Base-by-base conservation (phyloP, 2,113 vertebrate genomes). In the Nothocercus nigrocapillus region DNA sequence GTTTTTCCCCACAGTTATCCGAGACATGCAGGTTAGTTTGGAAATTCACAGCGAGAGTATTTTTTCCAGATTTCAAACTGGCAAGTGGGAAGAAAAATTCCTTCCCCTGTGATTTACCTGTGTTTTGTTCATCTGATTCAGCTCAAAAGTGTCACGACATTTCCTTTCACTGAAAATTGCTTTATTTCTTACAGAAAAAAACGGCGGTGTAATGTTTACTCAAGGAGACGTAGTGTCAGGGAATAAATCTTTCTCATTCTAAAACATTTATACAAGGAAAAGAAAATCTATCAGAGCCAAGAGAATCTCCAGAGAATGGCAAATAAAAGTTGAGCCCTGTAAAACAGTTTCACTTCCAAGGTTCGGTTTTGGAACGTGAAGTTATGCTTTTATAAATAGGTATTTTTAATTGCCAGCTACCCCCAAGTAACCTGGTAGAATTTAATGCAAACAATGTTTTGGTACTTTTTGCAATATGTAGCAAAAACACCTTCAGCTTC, bases 231-330 rank as follows among this genome's bases (percentile, higher is more conserved):
- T 13, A 54, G 67, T 21, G 86, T 28, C 69, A 28, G 53, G 21
- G 82, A 28, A 88, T 82, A 94, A 93, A 95, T 95, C 75, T 74
- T 61, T n/a, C 82, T 81, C 28, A 6, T 77, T 93, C 69, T 45
- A 70, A 94, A 95, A 95, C 89, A 95, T 97, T 96, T 95, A 62
- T 45, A 88, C 40, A 68, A 88, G 67, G 51, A 4, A 66, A 67
- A 86, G 68, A 70, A 93, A 93, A 93, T 70, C 68, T 59, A 34
- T 88, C 49, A 47, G 14, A 24, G 90, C 40, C 38, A 85, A 49
- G 85, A 44, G 68, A 82, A n/a, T 89, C 66, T 88, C 66, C 89
- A 68, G 89, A 54, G 82, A 51, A 36, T 1, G 3, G 56, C 51
- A 66, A 88, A 79, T 8, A 17, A 11, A 58, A 89, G 27, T 20